Evolutionary conservation across 2,113 vertebrate genomes (phyloP), one percentile per base, ranked within the genome.

Genomic region (Festucalex cinctus): DNA sequence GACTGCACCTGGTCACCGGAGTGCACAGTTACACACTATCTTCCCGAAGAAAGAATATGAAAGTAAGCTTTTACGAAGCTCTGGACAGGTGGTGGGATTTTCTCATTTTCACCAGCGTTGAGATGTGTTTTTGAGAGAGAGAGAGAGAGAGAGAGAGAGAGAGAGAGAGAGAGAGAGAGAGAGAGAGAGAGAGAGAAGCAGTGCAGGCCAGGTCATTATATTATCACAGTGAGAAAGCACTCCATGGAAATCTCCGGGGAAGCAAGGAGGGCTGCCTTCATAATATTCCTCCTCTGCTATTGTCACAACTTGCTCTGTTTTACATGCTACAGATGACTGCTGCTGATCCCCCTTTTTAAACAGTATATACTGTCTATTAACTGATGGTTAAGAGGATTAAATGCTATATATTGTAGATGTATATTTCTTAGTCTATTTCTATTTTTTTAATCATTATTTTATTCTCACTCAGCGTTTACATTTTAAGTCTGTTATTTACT

Each of bases 161-260:
- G 77, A 20, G 79, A 49, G 46, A 20, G 63, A 6, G 63, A 13
- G 19, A 63, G 74, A 64, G 64, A 71, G 73, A 65, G 67, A 70
- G 84, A 77, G 37, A 43, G 60, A 39, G 59, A 35, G 37, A 43
- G n/a, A 43, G 71, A 66, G 56, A 71, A 83, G 76, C 79, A 36
- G 82, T 70, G 82, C 83, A 85, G 83, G 81, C 77, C 82, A 79
- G 88, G 88, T 88, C 88, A 87, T 89, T 89, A 87, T 85, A 89
- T 90, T 88, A 90, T 90, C 83, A 88, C 77, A 87, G 82, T 79
- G 83, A 87, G 88, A 90, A 83, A 86, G 85, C 78, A 81, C 85
- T 88, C 81, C 78, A 76, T 76, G 83, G 82, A 86, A 83, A 75
- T 88, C 86, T 87, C 85, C 69, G 76, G 81, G 84, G 81, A 83